Percentiles rank a stretch among this genome's conserved stretches.
Conservation (phyloP, 2,113 vertebrate genomes). For the Apodemus speciosus region DNA sequence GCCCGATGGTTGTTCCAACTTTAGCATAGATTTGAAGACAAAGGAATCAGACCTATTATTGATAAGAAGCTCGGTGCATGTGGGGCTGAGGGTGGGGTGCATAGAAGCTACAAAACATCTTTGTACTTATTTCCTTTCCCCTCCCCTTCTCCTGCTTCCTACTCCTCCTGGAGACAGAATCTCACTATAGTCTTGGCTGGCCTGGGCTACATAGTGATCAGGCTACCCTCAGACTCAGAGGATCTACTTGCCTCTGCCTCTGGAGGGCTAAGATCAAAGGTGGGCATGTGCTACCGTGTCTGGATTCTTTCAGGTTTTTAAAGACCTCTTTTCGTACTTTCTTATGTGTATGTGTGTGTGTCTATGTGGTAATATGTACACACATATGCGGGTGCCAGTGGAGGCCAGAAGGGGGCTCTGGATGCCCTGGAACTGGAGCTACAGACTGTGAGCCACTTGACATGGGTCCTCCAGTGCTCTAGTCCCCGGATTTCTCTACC, state of each 20-base stretch:
- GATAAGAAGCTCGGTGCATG: background rate
- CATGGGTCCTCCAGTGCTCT: background rate
- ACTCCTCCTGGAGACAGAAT: background rate
- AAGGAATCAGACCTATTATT: background rate
- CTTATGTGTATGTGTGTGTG: background rate
- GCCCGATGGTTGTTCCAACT: background rate
- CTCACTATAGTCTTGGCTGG: background rate
- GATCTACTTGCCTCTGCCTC: background rate
- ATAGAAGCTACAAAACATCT: background rate
- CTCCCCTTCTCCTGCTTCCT: background rate
- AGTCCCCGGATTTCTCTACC: background rate
- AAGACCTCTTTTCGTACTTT: background rate
- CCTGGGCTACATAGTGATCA: too few species aligned
- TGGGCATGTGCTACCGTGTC: accelerated
- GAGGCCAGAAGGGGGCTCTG: background rate
- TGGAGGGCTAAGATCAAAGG: background rate
- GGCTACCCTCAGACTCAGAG: background rate
- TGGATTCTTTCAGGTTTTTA: background rate
- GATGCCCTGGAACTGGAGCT: too few species aligned
- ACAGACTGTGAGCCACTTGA: background rate
- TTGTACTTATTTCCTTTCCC: background rate
- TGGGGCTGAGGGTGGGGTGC: background rate
- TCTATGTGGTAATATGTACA: background rate
- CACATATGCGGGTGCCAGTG: background rate
- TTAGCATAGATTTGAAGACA: constrained; percentile 27